Base-by-base conservation (phyloP, 2,888 invertebrate genomes). In the Volucella inanis region DNA sequence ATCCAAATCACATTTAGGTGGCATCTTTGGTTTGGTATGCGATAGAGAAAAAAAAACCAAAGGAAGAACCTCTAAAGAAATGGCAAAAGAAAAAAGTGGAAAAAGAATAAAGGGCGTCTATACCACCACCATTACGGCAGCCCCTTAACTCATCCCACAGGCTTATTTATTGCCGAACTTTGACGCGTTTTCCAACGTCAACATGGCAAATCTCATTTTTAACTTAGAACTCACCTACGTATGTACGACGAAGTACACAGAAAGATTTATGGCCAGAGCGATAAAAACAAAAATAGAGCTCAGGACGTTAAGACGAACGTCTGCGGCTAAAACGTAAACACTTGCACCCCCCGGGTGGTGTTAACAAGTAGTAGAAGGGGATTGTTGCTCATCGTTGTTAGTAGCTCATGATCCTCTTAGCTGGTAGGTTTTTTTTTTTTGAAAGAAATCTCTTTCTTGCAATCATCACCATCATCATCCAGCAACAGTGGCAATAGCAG, bases 141-240 rank as follows among this genome's bases (percentile, higher is more conserved):
- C 65, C 11, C 10, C 45, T 57, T 54, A 31, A 31, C 52, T 18
- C 71, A n/a, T 47, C 71, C 12, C 47, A 55, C 61, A 39, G 65
- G 54, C 85, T 85, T 85, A 85, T 85, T 85, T 85, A 85, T 85
- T 85, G 71, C 85, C 72, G 76, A 85, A 85, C 85, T 85, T 85
- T 85, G 85, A 85, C 81, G 81, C 85, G 67, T 68, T 81, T 81
- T 59, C 71, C 57, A 77, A 77, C 85, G 85, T 85, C 85, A 85
- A 85, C 85, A 85, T 77, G 76, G 76, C 68, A 85, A 81, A 81
- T 77, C 77, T 72, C 85, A 77, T 81, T 81, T 85, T 85, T 81
- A 85, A 81, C 85, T 85, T 64, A 50, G 18, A 81, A 81, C 72
- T 61, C 76, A 81, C 85, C 76, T 50, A 70, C 67, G 9, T 52